A percentile compares a stretch with the other conserved stretches of the same genome.
phyloP scores from a whole-genome alignment of 2,888 invertebrate genomes.

The Hoplodrina ambigua region DNA sequence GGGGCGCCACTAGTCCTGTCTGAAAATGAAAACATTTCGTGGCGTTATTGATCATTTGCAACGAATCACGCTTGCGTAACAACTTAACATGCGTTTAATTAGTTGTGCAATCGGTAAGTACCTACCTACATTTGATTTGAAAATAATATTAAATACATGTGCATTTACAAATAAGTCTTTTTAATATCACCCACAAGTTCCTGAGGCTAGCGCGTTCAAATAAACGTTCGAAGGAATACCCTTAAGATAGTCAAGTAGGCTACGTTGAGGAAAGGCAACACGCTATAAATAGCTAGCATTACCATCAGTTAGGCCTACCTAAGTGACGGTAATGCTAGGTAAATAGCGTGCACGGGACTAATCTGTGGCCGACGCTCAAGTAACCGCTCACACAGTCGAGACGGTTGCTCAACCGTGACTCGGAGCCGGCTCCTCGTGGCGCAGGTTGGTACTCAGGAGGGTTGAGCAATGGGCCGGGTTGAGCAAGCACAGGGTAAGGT shows the following conservation, averaged over 20 bases:
- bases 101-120: too few relatives aligned
- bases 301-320: background rate
- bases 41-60: too few relatives aligned
- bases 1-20: too few relatives aligned
- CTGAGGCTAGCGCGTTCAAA: too few relatives aligned
- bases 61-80: too few relatives aligned
- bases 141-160: too few relatives aligned
- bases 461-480: slow-evolving; percentile 26
- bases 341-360: slow-evolving; percentile 1
- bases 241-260: background rate
- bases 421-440: slow-evolving; percentile 17
- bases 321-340: too few relatives aligned
- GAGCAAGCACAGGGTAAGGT: slow-evolving; percentile 29
- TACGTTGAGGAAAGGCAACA: background rate
- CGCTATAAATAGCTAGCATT: slow-evolving; percentile 1
- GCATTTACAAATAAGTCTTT: too few relatives aligned
- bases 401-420: slow-evolving; percentile 29
- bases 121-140: too few relatives aligned
- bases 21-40: too few relatives aligned
- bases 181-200: too few relatives aligned
- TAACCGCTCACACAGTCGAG: slow-evolving; percentile 11
- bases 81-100: too few relatives aligned
- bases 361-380: background rate
- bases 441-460: background rate
- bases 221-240: background rate